These are phyloP conservation scores for Ptychoptera albimana DNA, from an alignment of 2,888 invertebrate species.

Conservation along the genomic window DNA sequence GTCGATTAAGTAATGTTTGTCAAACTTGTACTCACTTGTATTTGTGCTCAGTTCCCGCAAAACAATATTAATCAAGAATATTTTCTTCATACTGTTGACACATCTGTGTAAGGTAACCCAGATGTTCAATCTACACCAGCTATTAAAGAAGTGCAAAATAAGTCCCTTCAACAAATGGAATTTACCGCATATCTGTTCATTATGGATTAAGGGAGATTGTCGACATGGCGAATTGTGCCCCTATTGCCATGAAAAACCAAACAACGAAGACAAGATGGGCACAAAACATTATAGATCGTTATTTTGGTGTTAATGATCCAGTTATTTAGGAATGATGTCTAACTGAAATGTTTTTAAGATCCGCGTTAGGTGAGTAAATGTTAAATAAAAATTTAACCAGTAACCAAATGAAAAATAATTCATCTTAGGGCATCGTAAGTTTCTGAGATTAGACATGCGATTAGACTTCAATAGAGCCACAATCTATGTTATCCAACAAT, in stretches of 20 bases:
- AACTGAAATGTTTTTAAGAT: too few relatives aligned
- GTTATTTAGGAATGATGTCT: too few relatives aligned
- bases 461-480: too few relatives aligned
- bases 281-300: conserved; percentile 82
- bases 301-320: conserved; percentile 85
- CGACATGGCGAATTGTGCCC: conserved; percentile 89
- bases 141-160: conserved; percentile 56
- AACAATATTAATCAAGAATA: conserved; percentile 87
- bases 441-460: too few relatives aligned
- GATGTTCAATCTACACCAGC: conserved; percentile 36
- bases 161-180: conserved; percentile 90
- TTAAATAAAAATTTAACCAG: too few relatives aligned
- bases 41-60: conserved; percentile 67
- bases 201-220: conserved; percentile 92
- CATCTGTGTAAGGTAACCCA: conserved; percentile 39
- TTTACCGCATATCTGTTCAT: conserved; percentile 83
- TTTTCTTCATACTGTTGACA: conserved; percentile 75
- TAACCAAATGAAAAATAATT: too few relatives aligned
- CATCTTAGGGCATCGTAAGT: too few relatives aligned
- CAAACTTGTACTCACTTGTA: conserved; percentile 86
- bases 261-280: conserved; percentile 87
- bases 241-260: conserved; percentile 84
- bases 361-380: too few relatives aligned
- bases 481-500: too few relatives aligned
- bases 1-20: conserved; percentile 84